Evolutionary conservation across 2,113 vertebrate species (phyloP), one percentile per base, ranked within the genome.

Genomic region (Semicossyphus pulcher): DNA sequence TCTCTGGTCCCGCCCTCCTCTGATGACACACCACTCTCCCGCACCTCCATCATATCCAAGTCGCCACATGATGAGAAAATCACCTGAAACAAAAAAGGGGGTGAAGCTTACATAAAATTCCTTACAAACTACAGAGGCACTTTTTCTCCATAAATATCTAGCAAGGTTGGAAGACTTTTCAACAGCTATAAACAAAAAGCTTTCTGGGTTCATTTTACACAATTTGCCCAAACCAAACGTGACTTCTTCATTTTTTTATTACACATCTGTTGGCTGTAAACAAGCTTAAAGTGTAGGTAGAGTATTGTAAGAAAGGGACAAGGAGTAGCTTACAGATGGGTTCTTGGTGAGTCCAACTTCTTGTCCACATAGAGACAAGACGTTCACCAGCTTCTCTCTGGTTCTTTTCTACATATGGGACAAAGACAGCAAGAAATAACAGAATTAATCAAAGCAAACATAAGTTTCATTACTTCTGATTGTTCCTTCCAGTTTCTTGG

Each of bases 21-120:
- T 0, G 97, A 99, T 1, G 97, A 96, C 60, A 99, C 98, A 52
- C 97, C 92, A 44, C 97, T 99, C 0, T 96, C 94, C 80, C 98
- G 96, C 68, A 98, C 96, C 90, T 99, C 98, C 84, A 97, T 97
- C 90, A 99, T 94, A 71, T 99, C 98, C 94, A 99, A 83, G 86
- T 99, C 98, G 15, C 98, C 98, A 74, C 97, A 99, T 12, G 98
- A 99, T 14, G 98, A 99, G 91, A 99, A 99, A 92, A 99, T 98
- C 66, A 99, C 98, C 98, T 99, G 88, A 7, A 0, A 31, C 21
- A 34, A 32, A 60, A 14, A 5, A 2, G 45, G 31, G 36, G 39
- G 51, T 20, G 1, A 10, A 14, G 21, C 69, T 75, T 8, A 69
- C 12, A 8, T 10, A 10, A 36, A 9, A 23, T 7, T 49, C 10